Evolutionary conservation across 2,888 invertebrate species (phyloP).

Genomic region (Pilophorus perplexus): DNA sequence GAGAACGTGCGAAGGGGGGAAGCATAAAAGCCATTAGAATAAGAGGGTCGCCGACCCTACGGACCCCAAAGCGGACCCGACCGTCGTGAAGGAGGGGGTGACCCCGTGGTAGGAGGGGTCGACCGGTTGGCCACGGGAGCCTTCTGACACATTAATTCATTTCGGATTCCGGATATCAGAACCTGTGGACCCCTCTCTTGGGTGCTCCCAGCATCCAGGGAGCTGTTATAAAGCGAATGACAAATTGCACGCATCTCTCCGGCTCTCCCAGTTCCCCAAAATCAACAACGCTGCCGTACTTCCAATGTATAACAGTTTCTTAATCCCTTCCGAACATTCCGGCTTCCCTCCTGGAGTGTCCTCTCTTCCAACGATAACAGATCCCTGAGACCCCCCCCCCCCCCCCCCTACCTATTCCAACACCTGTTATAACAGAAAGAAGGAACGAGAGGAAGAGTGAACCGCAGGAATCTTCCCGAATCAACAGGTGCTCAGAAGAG

Average conservation of each 20-base stretch:
- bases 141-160: conserved; percentile 41
- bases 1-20: conserved; percentile 6
- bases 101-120: too few relatives aligned
- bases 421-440: too few relatives aligned
- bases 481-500: neutral
- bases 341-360: too few relatives aligned
- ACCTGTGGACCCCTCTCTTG: neutral
- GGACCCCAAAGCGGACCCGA: too few relatives aligned
- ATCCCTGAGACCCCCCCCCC: too few relatives aligned
- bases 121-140: conserved; percentile 34
- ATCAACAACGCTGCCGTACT: neutral
- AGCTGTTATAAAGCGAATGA: neutral
- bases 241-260: neutral
- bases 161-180: conserved; percentile 39
- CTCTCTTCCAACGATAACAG: too few relatives aligned
- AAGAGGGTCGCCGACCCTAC: conserved; percentile 42
- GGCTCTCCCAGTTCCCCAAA: neutral
- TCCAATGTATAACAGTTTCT: too few relatives aligned
- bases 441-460: neutral
- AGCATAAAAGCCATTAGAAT: conserved; percentile 40
- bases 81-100: too few relatives aligned
- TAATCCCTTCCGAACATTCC: too few relatives aligned
- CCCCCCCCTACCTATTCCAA: too few relatives aligned
- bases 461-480: neutral
- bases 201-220: neutral